phyloP scores from a whole-genome alignment of 2,113 vertebrate genomes.

The Budorcas taxicolor region DNA sequence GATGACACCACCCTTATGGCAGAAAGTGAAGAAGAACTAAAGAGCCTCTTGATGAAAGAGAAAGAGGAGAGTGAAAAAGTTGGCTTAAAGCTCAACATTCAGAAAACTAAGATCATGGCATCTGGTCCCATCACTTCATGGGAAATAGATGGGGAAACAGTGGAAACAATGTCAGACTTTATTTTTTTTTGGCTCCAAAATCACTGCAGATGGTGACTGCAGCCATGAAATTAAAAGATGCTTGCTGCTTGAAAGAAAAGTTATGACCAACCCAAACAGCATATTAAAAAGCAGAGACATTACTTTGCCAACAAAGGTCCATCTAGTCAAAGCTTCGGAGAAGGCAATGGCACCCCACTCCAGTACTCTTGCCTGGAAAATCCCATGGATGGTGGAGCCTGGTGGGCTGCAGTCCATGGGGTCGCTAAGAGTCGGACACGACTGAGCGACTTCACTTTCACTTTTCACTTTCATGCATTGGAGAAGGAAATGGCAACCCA shows the following conservation, averaged over 20 bases:
- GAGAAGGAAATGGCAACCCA: no score
- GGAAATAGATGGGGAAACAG: background rate
- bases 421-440: no score
- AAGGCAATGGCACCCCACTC: no score
- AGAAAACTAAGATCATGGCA: background rate
- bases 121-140: background rate
- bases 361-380: no score
- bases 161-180: background rate
- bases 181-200: background rate
- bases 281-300: background rate
- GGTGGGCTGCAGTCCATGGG: no score
- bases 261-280: background rate
- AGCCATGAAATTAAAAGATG: background rate
- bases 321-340: background rate
- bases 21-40: background rate
- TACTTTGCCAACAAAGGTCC: background rate
- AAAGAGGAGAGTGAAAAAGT: background rate
- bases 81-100: background rate
- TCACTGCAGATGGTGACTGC: background rate
- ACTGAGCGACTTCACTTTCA: no score
- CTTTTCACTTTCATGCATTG: no score
- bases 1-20: no score
- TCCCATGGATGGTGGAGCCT: no score
- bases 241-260: background rate
- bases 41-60: background rate